phyloP scores from a whole-genome alignment of 2,888 invertebrate genomes.

The Andrena camellia region DNA sequence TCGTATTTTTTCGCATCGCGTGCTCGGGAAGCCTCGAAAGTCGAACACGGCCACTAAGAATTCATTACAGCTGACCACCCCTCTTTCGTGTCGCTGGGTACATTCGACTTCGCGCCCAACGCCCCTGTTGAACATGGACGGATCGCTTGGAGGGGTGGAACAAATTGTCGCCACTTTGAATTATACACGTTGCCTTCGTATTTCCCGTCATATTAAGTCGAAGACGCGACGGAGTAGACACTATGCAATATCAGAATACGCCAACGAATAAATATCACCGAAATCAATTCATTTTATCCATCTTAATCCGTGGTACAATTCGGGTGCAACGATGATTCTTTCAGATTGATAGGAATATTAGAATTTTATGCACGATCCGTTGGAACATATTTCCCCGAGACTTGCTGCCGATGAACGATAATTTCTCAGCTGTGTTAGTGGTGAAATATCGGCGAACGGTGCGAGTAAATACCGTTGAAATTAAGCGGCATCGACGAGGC shows the following conservation, averaged over 20 bases:
- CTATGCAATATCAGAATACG: neutral
- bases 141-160: constrained; percentile 5
- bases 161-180: neutral
- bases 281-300: no score
- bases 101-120: constrained; percentile 25
- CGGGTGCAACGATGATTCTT: no score
- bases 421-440: neutral
- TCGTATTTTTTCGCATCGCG: constrained; percentile 21
- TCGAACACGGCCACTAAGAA: constrained; percentile 28
- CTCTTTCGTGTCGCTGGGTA: constrained; percentile 28
- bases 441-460: constrained; percentile 31
- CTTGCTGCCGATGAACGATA: neutral
- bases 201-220: neutral
- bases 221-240: neutral
- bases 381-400: neutral
- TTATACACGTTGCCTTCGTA: neutral
- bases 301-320: no score
- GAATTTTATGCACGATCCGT: no score
- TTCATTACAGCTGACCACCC: constrained; percentile 44
- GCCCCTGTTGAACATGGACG: constrained; percentile 25
- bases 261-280: neutral
- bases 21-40: constrained; percentile 18
- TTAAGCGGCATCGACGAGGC: constrained; percentile 74
- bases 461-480: constrained; percentile 47
- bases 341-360: no score